Percentiles rank a stretch among this genome's conserved stretches.
phyloP scores from a whole-genome alignment of 53 echinoderm and acorn worm species.

The Crossaster papposus region DNA sequence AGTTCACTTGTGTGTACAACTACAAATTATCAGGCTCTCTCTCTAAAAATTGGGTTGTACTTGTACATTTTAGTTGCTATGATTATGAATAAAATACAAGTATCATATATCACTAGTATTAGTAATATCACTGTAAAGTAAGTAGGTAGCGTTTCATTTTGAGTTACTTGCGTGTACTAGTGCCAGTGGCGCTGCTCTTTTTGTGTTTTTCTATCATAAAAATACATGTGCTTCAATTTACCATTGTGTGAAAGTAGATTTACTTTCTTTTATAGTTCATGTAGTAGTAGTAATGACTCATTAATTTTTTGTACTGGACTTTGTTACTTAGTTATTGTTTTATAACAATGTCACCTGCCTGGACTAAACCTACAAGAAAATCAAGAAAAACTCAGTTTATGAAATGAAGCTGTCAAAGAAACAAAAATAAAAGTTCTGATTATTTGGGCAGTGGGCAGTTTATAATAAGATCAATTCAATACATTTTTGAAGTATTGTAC shows the following conservation, averaged over 20 bases:
- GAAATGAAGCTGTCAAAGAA: background rate
- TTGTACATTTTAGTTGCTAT: background rate
- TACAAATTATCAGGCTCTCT: no score
- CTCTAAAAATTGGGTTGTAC: background rate
- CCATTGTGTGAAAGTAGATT: background rate
- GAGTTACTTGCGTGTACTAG: background rate
- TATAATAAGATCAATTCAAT: no score
- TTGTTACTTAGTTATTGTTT: background rate
- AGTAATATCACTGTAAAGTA: background rate
- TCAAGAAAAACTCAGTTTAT: background rate
- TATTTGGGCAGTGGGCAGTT: no score
- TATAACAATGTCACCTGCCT: background rate
- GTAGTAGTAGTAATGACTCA: background rate
- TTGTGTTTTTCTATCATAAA: background rate
- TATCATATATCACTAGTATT: background rate
- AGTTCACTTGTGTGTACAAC: constrained; percentile 77
- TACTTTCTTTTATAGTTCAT: background rate
- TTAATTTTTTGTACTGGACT: background rate
- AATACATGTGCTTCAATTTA: background rate
- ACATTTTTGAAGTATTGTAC: background rate
- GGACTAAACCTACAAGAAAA: background rate
- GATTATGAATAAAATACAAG: background rate
- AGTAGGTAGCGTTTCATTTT: background rate
- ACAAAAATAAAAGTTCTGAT: no score
- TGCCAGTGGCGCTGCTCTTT: background rate